Evolutionary conservation across 2,797 vertebrate species (phyloP).

Genomic region (Pseudochaenichthys georgianus): DNA sequence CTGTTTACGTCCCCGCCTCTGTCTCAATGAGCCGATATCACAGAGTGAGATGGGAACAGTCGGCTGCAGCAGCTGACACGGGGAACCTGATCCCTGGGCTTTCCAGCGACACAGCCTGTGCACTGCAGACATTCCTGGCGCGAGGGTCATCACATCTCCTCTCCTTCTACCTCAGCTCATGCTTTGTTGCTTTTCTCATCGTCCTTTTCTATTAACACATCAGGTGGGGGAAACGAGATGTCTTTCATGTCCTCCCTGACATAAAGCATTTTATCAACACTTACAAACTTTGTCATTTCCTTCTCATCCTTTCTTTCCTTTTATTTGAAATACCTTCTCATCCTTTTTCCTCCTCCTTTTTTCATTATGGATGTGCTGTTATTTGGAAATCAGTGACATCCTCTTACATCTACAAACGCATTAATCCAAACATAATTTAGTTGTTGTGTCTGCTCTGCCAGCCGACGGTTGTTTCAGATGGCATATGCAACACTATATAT

Average conservation of each 20-base stretch:
- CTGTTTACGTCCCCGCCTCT: constrained; percentile 22
- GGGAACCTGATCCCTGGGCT: constrained; percentile 79
- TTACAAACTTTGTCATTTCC: neutral
- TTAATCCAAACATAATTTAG: constrained; percentile 50
- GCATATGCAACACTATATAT: constrained; percentile 18
- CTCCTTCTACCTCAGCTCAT: constrained; percentile 46
- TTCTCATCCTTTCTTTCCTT: neutral
- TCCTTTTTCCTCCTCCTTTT: neutral
- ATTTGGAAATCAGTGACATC: neutral
- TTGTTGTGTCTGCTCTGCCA: constrained; percentile 40
- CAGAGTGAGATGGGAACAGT: constrained; percentile 64
- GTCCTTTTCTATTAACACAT: constrained; percentile 39
- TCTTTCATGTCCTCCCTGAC: neutral
- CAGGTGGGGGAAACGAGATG: constrained; percentile 15
- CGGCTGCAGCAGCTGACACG: constrained; percentile 77
- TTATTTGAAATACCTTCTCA: neutral
- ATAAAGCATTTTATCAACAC: constrained; percentile 7
- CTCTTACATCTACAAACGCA: constrained; percentile 19
- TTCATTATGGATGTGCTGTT: no score
- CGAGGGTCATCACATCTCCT: constrained; percentile 58
- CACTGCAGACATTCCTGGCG: constrained; percentile 77
- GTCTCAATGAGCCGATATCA: constrained; percentile 66
- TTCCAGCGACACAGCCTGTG: constrained; percentile 75
- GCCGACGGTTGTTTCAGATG: constrained; percentile 36
- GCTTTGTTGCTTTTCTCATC: constrained; percentile 49